Percentiles rank a stretch among this genome's conserved stretches.
phyloP scores from a whole-genome alignment of 2,888 invertebrate species.

The Brenthis daphne region DNA sequence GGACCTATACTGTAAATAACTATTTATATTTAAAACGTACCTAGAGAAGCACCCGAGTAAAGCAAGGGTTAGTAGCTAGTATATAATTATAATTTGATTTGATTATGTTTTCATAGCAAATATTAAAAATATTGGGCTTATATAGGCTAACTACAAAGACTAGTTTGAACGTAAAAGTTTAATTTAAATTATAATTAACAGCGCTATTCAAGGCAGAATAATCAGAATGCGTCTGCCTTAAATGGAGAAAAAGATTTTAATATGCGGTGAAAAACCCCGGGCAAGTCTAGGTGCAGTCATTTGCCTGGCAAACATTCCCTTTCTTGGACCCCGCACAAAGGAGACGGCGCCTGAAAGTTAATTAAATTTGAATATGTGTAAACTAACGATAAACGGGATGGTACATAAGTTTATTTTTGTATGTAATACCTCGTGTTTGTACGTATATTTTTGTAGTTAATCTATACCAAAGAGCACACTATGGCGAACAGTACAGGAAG shows the following conservation, averaged over 20 bases:
- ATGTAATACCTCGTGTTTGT: background rate
- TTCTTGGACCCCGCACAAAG: conserved; percentile 61
- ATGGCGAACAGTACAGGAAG: background rate
- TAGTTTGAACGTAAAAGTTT: conserved; percentile 31
- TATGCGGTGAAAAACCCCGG: conserved; percentile 50
- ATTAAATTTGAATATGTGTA: conserved; percentile 73
- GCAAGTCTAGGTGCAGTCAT: conserved; percentile 53
- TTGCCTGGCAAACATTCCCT: conserved; percentile 55
- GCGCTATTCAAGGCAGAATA: conserved; percentile 46
- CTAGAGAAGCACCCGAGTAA: no score
- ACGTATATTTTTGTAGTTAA: background rate
- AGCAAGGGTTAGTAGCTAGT: no score
- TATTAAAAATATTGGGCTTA: background rate
- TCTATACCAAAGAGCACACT: background rate
- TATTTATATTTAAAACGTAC: no score
- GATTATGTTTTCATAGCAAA: no score
- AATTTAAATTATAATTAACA: conserved; percentile 58
- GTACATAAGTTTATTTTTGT: conserved; percentile 11
- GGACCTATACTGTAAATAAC: no score
- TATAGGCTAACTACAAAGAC: conserved; percentile 8
- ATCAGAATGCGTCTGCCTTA: conserved; percentile 47
- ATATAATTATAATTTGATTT: no score
- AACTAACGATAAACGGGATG: conserved; percentile 45
- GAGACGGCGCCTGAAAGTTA: conserved; percentile 68
- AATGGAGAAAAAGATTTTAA: conserved; percentile 60